phyloP scores from a whole-genome alignment of 2,113 vertebrate genomes.

The Dromas ardeola region DNA sequence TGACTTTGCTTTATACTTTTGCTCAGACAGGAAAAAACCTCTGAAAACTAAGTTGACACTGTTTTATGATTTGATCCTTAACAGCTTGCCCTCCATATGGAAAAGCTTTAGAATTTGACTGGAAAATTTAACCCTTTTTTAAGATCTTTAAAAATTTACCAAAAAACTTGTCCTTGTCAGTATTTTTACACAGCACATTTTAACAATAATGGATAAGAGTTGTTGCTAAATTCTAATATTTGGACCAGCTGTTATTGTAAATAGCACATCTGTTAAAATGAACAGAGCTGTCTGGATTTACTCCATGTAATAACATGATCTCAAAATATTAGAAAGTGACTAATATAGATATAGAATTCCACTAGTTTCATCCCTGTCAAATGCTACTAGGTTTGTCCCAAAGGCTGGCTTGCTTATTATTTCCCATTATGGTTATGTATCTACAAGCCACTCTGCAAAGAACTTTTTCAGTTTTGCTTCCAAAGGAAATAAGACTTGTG shows the following conservation, averaged over 20 bases:
- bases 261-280: not conserved
- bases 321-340: not conserved
- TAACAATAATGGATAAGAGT: not conserved
- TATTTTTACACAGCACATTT: not conserved
- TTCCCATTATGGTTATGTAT: not conserved
- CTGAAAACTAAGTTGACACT: not conserved
- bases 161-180: not conserved
- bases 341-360: not conserved
- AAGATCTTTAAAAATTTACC: not conserved
- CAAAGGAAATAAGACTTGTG: not conserved
- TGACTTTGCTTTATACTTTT: not conserved
- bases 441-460: not conserved
- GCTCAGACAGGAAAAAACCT: not conserved
- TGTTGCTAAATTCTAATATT: not conserved
- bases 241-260: not conserved
- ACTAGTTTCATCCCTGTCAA: not conserved
- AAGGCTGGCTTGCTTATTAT: not conserved
- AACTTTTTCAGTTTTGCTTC: not conserved
- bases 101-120: constrained; percentile 16
- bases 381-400: not conserved
- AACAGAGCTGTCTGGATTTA: not conserved
- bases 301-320: not conserved
- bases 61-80: constrained; percentile 13
- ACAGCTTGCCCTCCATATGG: not conserved
- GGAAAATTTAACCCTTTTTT: not conserved